Conservation (phyloP, 2,113 vertebrate genomes). For the Camelus bactrianus region DNA sequence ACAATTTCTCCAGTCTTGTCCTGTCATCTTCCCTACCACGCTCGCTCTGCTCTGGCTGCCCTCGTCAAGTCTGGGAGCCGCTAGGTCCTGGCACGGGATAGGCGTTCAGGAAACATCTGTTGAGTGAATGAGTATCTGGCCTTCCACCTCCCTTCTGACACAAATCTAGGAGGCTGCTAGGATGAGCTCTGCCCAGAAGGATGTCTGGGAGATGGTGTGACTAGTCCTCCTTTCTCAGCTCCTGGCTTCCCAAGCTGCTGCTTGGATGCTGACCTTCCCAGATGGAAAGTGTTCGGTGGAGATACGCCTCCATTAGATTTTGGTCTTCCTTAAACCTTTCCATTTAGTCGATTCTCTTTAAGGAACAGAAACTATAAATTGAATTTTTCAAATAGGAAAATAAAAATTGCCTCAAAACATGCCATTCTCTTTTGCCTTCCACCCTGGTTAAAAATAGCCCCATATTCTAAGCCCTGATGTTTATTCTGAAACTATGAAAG, state of each 20-base stretch:
- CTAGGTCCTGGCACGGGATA: background rate
- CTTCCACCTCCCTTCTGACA: background rate
- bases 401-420: constrained; percentile 61
- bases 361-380: constrained; percentile 62
- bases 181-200: background rate
- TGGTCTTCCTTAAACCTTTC: constrained; percentile 34
- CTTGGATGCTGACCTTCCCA: background rate
- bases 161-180: background rate
- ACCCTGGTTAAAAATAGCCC: constrained; percentile 73
- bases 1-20: background rate
- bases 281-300: background rate
- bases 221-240: background rate
- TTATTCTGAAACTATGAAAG: constrained; percentile 65
- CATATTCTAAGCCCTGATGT: constrained; percentile 50
- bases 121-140: background rate
- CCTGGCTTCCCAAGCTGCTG: background rate
- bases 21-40: background rate
- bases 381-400: constrained; percentile 43
- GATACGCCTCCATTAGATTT: background rate
- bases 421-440: constrained; percentile 59
- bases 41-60: accelerated
- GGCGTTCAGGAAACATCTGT: background rate
- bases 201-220: background rate
- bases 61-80: background rate
- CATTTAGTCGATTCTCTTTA: constrained; percentile 49